These are phyloP conservation scores for Xiphorhynchus erythropygius DNA, from an alignment of 2,797 vertebrate genomes.

Conservation along the genomic window DNA sequence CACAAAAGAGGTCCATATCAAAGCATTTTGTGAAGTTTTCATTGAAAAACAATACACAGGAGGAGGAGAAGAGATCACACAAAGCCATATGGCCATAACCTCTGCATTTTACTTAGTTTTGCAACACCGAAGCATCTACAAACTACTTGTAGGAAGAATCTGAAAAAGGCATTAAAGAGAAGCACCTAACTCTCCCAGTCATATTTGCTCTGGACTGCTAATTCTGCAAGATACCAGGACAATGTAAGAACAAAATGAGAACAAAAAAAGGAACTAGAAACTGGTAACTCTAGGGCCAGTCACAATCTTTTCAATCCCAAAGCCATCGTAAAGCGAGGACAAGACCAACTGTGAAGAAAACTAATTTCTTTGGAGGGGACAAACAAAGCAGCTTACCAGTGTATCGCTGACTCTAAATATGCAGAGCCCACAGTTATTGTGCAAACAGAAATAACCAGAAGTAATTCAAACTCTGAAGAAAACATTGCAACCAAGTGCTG, in stretches of 20 bases:
- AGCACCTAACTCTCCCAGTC: background rate
- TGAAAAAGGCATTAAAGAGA: background rate
- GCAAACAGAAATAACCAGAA: background rate
- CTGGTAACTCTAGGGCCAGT: background rate
- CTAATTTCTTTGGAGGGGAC: background rate
- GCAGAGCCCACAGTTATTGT: background rate
- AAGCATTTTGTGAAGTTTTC: background rate
- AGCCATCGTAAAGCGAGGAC: background rate
- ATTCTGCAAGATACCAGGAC: background rate
- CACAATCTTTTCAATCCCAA: background rate
- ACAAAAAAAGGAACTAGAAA: background rate
- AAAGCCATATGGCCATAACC: background rate
- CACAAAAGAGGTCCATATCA: background rate
- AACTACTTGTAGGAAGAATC: background rate
- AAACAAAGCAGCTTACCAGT: background rate
- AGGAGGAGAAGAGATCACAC: background rate
- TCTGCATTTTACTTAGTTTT: background rate
- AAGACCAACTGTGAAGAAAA: background rate
- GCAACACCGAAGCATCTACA: background rate
- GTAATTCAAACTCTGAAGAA: background rate
- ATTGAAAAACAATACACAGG: background rate
- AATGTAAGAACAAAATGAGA: background rate
- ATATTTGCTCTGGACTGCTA: background rate
- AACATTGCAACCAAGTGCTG: background rate
- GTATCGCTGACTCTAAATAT: rapidly evolving